These are phyloP conservation scores for Ibycter americanus DNA, from an alignment of 2,797 vertebrate species.

Conservation along the genomic window DNA sequence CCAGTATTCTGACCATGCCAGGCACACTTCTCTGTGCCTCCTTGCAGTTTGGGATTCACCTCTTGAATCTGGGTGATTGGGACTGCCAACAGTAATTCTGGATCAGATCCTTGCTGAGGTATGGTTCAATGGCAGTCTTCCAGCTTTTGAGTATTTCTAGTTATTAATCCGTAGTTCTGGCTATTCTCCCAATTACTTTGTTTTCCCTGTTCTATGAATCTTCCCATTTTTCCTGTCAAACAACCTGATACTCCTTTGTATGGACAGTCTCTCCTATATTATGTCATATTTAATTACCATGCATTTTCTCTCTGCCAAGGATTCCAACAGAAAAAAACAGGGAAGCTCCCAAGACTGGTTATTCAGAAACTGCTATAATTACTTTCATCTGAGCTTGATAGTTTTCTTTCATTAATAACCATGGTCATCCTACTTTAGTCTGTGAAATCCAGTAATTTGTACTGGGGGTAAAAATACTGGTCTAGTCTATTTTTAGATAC, in stretches of 20 bases:
- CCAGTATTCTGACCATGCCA: not conserved
- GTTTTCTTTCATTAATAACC: not conserved
- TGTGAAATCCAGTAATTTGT: not conserved
- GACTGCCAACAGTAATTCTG: not conserved
- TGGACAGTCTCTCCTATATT: not conserved
- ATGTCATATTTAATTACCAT: not conserved
- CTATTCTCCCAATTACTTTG: not conserved
- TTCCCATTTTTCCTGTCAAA: not conserved
- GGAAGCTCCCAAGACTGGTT: not conserved
- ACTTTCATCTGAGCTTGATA: not conserved
- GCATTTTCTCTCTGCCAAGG: not conserved
- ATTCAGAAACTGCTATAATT: not conserved
- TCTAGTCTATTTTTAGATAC: not conserved
- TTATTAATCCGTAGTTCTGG: not conserved
- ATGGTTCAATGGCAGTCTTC: not conserved
- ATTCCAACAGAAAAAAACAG: not conserved
- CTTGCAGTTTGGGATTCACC: not conserved
- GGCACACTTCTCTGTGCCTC: not conserved
- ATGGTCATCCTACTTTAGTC: not conserved
- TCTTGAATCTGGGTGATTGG: not conserved
- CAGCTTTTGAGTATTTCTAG: not conserved
- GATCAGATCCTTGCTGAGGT: not conserved
- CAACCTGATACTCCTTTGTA: not conserved
- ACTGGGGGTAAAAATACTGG: not conserved
- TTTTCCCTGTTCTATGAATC: not conserved